These are phyloP conservation scores for Pluvialis apricaria DNA, from an alignment of 2,113 vertebrate genomes.

Conservation along the genomic window DNA sequence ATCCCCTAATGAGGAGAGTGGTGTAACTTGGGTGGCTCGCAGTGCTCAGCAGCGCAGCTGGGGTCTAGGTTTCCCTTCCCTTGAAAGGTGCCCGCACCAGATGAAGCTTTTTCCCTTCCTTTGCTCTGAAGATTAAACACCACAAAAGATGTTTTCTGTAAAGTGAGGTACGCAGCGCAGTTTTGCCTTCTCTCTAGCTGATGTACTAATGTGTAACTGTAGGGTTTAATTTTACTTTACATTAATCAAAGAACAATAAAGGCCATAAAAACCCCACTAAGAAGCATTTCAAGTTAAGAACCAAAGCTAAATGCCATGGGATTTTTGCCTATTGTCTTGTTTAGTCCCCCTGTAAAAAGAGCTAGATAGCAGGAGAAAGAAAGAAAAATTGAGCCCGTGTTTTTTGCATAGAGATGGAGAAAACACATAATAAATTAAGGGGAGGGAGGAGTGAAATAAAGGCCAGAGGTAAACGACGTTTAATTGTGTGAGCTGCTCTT, in stretches of 20 bases:
- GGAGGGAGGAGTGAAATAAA: slow-evolving; percentile 79
- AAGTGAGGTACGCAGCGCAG: not conserved
- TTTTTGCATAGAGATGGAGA: slow-evolving; percentile 79
- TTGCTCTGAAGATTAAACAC: slow-evolving; percentile 24
- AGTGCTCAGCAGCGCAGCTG: not conserved
- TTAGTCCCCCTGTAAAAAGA: slow-evolving; percentile 67
- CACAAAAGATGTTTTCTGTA: slow-evolving; percentile 57
- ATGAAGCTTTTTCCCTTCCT: not conserved
- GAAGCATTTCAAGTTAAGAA: slow-evolving; percentile 68
- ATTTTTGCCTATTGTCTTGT: slow-evolving; percentile 72
- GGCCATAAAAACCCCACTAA: slow-evolving; percentile 65
- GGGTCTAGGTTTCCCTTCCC: not conserved
- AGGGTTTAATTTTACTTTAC: slow-evolving; percentile 72
- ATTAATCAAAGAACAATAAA: slow-evolving; percentile 78
- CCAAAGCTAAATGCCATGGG: slow-evolving; percentile 67
- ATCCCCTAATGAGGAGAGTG: fast-evolving
- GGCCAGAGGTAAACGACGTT: slow-evolving; percentile 84
- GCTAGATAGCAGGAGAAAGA: slow-evolving; percentile 76
- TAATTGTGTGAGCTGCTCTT: slow-evolving; percentile 86
- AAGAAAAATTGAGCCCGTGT: slow-evolving; percentile 85
- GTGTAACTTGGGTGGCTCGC: not conserved
- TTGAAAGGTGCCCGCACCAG: not conserved
- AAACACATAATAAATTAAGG: slow-evolving; percentile 80
- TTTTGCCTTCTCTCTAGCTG: slow-evolving; percentile 48
- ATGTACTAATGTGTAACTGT: slow-evolving; percentile 69